Conservation (phyloP, 2,113 vertebrate species). For the Oreochromis spilurus region DNA sequence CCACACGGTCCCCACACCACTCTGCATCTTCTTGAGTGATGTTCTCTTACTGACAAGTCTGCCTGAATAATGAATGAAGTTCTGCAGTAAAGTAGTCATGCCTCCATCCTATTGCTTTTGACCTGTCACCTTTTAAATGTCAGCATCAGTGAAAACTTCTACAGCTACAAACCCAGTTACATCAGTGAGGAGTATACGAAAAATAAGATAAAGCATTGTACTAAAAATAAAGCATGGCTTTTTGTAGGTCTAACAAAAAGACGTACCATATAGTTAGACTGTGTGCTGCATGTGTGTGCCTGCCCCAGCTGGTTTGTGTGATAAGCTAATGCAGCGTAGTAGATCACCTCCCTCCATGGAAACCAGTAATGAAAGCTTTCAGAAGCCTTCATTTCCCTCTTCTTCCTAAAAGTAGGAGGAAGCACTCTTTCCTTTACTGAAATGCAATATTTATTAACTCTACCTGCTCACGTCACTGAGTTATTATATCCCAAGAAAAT, state of each 20-base stretch:
- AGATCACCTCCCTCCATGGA: slow-evolving; percentile 51
- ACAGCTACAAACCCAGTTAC: neutral
- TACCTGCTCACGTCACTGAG: neutral
- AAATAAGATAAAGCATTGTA: neutral
- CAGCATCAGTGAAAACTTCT: neutral
- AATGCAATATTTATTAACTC: neutral
- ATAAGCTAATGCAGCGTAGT: slow-evolving; percentile 50
- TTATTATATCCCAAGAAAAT: neutral
- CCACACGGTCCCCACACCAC: slow-evolving; percentile 21
- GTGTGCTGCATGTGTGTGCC: neutral
- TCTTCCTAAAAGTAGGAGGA: neutral
- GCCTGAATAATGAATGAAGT: slow-evolving; percentile 68
- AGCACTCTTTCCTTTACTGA: neutral
- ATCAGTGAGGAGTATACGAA: neutral
- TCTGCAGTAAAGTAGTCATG: slow-evolving; percentile 23
- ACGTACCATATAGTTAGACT: neutral
- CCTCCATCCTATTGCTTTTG: slow-evolving; percentile 8
- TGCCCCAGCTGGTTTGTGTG: slow-evolving; percentile 32
- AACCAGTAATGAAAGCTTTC: slow-evolving; percentile 16
- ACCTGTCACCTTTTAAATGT: slow-evolving; percentile 58
- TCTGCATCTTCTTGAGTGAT: slow-evolving; percentile 39
- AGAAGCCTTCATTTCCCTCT: neutral
- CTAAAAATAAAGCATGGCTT: slow-evolving; percentile 15
- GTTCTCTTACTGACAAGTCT: slow-evolving; percentile 44
- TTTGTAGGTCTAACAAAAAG: slow-evolving; percentile 11